These are phyloP conservation scores for Scaptomyza polygonia DNA, from an alignment of 2,888 invertebrate genomes.

Conservation along the genomic window DNA sequence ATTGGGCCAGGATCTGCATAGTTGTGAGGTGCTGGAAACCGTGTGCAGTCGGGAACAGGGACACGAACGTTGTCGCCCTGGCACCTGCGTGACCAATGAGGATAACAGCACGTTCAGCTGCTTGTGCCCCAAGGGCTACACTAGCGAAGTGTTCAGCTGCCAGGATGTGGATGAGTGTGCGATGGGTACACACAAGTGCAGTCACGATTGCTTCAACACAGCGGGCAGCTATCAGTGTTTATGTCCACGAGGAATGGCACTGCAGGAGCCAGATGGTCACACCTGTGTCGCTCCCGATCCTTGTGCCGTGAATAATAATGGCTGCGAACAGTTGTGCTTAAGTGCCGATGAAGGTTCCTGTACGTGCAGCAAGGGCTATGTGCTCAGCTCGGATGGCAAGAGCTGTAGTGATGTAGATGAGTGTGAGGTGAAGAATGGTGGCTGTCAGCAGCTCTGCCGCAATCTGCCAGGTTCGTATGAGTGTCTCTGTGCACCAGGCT, in stretches of 20 bases:
- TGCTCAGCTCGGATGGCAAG: constrained; percentile 83
- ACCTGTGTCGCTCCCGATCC: constrained; percentile 85
- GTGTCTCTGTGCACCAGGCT: constrained; percentile 86
- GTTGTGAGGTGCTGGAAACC: constrained; percentile 84
- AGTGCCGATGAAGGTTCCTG: constrained; percentile 79
- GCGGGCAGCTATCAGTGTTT: constrained; percentile 85
- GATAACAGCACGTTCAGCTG: constrained; percentile 85
- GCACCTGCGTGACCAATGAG: constrained; percentile 80
- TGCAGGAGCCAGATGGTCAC: constrained; percentile 82
- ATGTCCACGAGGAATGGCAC: constrained; percentile 84
- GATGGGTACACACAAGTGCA: constrained; percentile 84
- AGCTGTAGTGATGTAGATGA: constrained; percentile 86
- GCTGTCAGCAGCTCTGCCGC: constrained; percentile 84
- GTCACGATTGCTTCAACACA: constrained; percentile 86
- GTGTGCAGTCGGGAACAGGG: constrained; percentile 76
- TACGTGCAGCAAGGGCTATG: constrained; percentile 83
- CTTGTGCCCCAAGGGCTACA: constrained; percentile 84
- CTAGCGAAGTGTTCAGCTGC: constrained; percentile 75
- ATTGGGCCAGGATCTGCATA: constrained; percentile 84
- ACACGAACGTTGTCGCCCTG: constrained; percentile 80
- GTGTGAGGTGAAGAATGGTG: constrained; percentile 84
- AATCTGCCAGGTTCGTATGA: constrained; percentile 85
- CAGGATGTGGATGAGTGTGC: constrained; percentile 85
- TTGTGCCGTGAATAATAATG: constrained; percentile 86
- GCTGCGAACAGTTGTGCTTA: constrained; percentile 87